Evolutionary conservation across 1,140 invertebrate genomes (phyloP).

Genomic region (Ditylenchus dipsaci): DNA sequence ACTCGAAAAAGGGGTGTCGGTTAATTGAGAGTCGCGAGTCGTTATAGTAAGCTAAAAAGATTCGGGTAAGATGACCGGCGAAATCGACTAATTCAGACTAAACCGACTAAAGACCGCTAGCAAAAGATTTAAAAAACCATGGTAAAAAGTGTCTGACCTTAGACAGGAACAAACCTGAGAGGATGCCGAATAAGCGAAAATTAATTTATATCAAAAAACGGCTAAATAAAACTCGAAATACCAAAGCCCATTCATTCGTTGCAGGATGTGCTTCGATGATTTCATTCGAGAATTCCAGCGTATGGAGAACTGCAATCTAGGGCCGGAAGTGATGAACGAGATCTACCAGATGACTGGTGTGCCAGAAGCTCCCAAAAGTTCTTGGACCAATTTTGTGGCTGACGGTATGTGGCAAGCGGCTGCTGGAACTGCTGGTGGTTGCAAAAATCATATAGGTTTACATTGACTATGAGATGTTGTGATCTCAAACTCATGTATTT

Average conservation of each 20-base stretch:
- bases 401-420: neutral
- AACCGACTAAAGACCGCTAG: no score
- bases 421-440: slow-evolving; percentile 77
- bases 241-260: neutral
- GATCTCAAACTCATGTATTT: neutral
- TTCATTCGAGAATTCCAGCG: slow-evolving; percentile 60
- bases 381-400: slow-evolving; percentile 9
- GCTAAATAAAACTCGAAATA: neutral
- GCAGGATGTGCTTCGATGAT: slow-evolving; percentile 60
- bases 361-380: slow-evolving; percentile 3
- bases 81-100: no score
- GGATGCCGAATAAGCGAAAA: no score
- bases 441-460: slow-evolving; percentile 74
- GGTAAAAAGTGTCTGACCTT: no score
- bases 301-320: slow-evolving; percentile 91
- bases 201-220: no score
- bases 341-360: slow-evolving; percentile 58
- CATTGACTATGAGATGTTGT: neutral
- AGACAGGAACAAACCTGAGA: no score
- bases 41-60: no score
- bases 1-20: no score
- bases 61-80: no score
- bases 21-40: no score
- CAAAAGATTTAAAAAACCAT: no score
- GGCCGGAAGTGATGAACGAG: slow-evolving; percentile 81